Conservation (phyloP, 2,888 invertebrate genomes). For the Campoplex capitator region DNA sequence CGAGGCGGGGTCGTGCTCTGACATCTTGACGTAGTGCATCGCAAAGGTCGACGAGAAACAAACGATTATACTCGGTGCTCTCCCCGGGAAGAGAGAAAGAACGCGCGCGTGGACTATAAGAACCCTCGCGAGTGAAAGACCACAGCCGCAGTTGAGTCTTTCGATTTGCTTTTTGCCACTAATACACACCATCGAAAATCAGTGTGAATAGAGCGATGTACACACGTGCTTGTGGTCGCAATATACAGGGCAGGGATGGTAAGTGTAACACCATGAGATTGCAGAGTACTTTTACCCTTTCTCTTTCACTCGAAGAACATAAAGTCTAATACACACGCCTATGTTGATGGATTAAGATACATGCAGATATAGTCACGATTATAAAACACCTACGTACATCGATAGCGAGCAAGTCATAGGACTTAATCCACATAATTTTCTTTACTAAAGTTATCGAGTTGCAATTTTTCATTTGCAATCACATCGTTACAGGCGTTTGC, state of each 20-base stretch:
- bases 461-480: neutral
- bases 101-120: conserved; percentile 36
- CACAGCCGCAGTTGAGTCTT: conserved; percentile 20
- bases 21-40: conserved; percentile 84
- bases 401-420: conserved; percentile 6
- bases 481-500: neutral
- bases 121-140: neutral
- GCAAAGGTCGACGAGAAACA: conserved; percentile 84
- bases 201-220: conserved; percentile 41
- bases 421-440: neutral
- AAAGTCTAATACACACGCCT: conserved; percentile 31
- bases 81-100: conserved; percentile 17
- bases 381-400: neutral
- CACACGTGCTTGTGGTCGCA: conserved; percentile 12
- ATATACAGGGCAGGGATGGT: neutral
- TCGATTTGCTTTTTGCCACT: conserved; percentile 43
- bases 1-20: conserved; percentile 83
- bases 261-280: conserved; percentile 33
- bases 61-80: conserved; percentile 77
- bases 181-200: conserved; percentile 3
- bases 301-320: conserved; percentile 39
- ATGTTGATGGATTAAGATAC: conserved; percentile 56
- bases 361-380: conserved; percentile 22
- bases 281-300: conserved; percentile 23
- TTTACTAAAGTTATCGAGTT: neutral